Base-by-base conservation (phyloP, 2,888 invertebrate genomes). In the Hipparchia sbordonii region DNA sequence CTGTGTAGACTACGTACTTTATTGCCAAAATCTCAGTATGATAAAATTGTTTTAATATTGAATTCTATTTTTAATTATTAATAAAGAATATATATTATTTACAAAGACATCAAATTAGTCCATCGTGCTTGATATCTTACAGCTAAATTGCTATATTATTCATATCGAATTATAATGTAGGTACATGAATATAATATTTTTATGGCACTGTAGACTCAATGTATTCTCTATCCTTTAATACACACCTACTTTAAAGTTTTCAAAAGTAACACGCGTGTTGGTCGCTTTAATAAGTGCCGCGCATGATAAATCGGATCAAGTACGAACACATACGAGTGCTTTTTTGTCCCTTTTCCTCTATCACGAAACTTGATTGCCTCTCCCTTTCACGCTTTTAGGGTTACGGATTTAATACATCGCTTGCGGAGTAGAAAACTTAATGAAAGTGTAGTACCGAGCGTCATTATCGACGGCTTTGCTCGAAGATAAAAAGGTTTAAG, bases 281-380 rank as follows among this genome's bases (percentile, higher is more conserved):
- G 89, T 88, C 86, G 89, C 89, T 91, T 92, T 91, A 92, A 92
- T 93, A 91, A 92, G 89, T 88, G 87, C 84, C 83, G 85, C 84
- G 87, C 86, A 90, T 90, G 89, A 90, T 90, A 92, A 92, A 92
- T 90, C 90, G 90, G 90, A 92, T 92, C 89, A 92, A 90, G 88
- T 87, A 85, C 81, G 80, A 85, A 84, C 83, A 78, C 71, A 54
- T 84, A 81, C 78, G 76, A 78, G 71, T 71, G 75, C 79, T 61
- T 79, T 82, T 23, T 80, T 81, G 76, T 87, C 87, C 78, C 82
- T 81, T 76, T 87, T 82, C 76, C 67, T 77, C 74, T 62, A 67
- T 77, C 71, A 72, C 68, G 74, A 82, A 73, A 74, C 54, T 63
- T 62, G 82, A 80, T 79, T 79, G 79, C 81, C 67, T 73, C 74